A percentile compares a stretch with the other conserved stretches of the same genome.
phyloP scores from a whole-genome alignment of 2,888 invertebrate genomes.

The Rotaria magnacalcarata region DNA sequence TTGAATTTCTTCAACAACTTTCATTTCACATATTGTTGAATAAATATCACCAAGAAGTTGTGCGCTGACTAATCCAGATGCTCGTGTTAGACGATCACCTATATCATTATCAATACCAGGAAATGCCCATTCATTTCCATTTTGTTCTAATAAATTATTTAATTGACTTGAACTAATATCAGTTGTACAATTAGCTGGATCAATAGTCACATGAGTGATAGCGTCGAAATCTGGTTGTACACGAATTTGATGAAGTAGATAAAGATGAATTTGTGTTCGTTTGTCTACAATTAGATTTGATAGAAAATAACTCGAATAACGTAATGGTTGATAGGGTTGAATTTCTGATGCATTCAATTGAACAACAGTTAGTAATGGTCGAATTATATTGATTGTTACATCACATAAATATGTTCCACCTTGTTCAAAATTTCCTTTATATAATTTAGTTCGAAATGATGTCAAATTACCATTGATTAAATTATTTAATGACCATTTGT shows the following conservation, averaged over 20 bases:
- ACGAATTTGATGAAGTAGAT: constrained; percentile 25
- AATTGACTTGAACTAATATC: not conserved
- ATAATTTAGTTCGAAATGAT: not conserved
- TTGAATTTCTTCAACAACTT: not conserved
- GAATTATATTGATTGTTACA: constrained; percentile 19
- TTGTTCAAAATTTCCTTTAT: constrained; percentile 15
- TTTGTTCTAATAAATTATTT: not conserved
- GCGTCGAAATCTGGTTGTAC: constrained; percentile 3
- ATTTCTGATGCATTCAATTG: not conserved
- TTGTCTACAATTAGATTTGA: not conserved
- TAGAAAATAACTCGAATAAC: constrained; percentile 13
- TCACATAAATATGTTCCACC: constrained; percentile 19
- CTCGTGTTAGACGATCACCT: not conserved
- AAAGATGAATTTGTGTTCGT: not conserved
- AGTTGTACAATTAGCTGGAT: not conserved
- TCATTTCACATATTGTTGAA: not conserved
- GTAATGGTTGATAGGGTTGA: constrained; percentile 23
- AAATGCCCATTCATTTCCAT: constrained; percentile 29
- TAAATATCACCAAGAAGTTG: constrained; percentile 23
- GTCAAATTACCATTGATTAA: constrained; percentile 19
- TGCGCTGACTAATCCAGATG: not conserved
- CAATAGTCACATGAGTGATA: not conserved
- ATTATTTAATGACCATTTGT: constrained; percentile 8
- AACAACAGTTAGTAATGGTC: not conserved
- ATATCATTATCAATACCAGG: constrained; percentile 1